phyloP scores from a whole-genome alignment of 2,888 invertebrate genomes.

The Ormyrus rosae region DNA sequence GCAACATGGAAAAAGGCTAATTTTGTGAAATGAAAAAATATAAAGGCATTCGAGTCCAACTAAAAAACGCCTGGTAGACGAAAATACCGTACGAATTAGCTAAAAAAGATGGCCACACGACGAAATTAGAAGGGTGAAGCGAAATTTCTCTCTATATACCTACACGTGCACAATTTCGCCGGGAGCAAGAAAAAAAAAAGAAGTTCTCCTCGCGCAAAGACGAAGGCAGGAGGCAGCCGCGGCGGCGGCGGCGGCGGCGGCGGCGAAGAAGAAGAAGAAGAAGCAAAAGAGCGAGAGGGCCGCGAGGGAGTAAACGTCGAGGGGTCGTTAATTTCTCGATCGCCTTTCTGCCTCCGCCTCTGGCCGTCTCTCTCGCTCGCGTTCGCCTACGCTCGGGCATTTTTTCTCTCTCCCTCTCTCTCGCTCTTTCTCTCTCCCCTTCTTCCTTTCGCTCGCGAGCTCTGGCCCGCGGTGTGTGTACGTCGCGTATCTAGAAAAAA shows the following conservation, averaged over 20 bases:
- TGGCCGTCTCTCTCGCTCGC: slow-evolving; percentile 24
- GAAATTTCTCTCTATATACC: slow-evolving; percentile 24
- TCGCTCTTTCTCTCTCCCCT: slow-evolving; percentile 63
- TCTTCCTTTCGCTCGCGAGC: slow-evolving; percentile 6
- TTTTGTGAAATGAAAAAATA: too few species aligned
- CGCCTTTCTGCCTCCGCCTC: slow-evolving; percentile 67
- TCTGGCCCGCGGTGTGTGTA: slow-evolving; percentile 15
- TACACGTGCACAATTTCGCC: neutral
- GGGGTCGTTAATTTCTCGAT: slow-evolving; percentile 71
- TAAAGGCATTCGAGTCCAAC: too few species aligned
- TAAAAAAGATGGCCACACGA: neutral
- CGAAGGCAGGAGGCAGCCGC: slow-evolving; percentile 1
- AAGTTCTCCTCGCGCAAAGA: neutral
- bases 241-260: neutral
- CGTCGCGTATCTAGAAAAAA: slow-evolving; percentile 3
- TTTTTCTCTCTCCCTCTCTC: slow-evolving; percentile 63
- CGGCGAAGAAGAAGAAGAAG: neutral
- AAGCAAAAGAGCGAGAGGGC: slow-evolving; percentile 35
- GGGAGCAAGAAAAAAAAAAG: neutral
- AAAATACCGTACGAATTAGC: too few species aligned
- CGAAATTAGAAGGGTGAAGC: slow-evolving; percentile 18
- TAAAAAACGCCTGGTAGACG: too few species aligned
- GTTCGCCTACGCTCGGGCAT: slow-evolving; percentile 39
- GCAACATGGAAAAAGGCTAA: too few species aligned
- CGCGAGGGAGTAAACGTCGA: slow-evolving; percentile 60